phyloP scores from a whole-genome alignment of 2,888 invertebrate species.

The Aphidius colemani region DNA sequence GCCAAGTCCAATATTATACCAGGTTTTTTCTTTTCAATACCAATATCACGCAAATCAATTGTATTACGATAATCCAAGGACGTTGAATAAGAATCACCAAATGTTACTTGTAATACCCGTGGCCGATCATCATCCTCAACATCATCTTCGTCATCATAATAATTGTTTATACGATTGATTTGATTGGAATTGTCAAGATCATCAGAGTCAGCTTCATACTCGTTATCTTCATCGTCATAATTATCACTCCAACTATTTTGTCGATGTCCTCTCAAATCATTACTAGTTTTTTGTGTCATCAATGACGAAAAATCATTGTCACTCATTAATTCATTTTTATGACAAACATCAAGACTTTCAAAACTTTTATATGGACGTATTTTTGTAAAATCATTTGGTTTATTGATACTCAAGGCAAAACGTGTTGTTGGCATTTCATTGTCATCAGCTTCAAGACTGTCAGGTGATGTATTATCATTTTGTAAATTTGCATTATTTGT shows the following conservation, averaged over 20 bases:
- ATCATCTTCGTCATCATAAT: not conserved
- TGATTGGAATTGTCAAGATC: slow-evolving; percentile 36
- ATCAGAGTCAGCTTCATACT: slow-evolving; percentile 44
- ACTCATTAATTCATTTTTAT: slow-evolving; percentile 38
- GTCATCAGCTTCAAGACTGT: slow-evolving; percentile 61
- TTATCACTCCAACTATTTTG: slow-evolving; percentile 39
- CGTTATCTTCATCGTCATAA: slow-evolving; percentile 51
- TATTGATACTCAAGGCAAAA: not conserved
- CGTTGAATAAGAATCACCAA: slow-evolving; percentile 24
- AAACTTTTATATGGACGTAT: slow-evolving; percentile 62
- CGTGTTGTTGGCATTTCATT: slow-evolving; percentile 9
- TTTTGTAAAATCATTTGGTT: slow-evolving; percentile 31
- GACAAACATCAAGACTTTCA: slow-evolving; percentile 61
- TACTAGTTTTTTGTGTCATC: slow-evolving; percentile 46
- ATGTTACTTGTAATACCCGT: not conserved
- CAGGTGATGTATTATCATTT: slow-evolving; percentile 60
- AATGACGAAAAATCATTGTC: slow-evolving; percentile 37
- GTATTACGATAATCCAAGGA: slow-evolving; percentile 55
- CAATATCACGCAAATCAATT: slow-evolving; percentile 56
- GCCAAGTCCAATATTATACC: slow-evolving; percentile 41
- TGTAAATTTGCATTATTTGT: slow-evolving; percentile 49
- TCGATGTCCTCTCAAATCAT: slow-evolving; percentile 43
- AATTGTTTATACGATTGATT: too few species aligned
- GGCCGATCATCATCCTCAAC: not conserved
- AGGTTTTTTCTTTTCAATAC: slow-evolving; percentile 48